Base-by-base conservation (phyloP, 2,113 vertebrate genomes). In the Campylomormyrus numenius region DNA sequence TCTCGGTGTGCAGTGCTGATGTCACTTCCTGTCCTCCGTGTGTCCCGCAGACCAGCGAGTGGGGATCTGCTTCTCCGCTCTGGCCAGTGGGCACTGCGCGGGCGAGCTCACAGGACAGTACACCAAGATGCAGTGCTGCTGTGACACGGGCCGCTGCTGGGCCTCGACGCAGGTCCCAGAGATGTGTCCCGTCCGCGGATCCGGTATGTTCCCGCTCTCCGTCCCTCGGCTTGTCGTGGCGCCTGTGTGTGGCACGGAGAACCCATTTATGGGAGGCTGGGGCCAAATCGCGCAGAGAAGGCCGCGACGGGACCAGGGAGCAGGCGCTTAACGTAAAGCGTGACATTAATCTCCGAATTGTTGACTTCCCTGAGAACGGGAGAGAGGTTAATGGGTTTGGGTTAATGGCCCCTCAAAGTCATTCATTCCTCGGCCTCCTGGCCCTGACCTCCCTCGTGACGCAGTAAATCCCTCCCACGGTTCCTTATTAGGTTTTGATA, bases 81-180 rank as follows among this genome's bases (percentile, higher is more conserved):
- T 99, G 92, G 95, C 98, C 17, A 97, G 96, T 0, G 98, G 98
- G 0, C 98, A 97, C 89, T 99, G 98, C 24, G 97, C 98, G 0
- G 97, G 95, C 0, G 98, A 99, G 91, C 93, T 97, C 13, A 97
- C 93, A 0, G 97, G 97, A 35, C 97, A 98, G 92, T 98, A 96
- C 95, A 98, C 97, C 42, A 98, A 97, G 93, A 97, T 96, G 94
- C 98, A 98, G 87, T 99, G 98, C 91, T 99, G 98, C 93, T 99
- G 98, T 9, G 98, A 99, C 87, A 96, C 96, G 0, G 98, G 98
- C 0, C 97, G 97, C 87, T 99, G 98, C 95, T 99, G 98, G 98
- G 97, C 98, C 9, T 45, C 96, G 0, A 97, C 96, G 5, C 96
- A 96, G 92, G 95, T 97, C 21, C 98, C 98, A 0, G 98, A 99